Percentiles rank a stretch among this genome's conserved stretches.
phyloP scores from a whole-genome alignment of 1,140 invertebrate species.

The Kradibia gibbosae region DNA sequence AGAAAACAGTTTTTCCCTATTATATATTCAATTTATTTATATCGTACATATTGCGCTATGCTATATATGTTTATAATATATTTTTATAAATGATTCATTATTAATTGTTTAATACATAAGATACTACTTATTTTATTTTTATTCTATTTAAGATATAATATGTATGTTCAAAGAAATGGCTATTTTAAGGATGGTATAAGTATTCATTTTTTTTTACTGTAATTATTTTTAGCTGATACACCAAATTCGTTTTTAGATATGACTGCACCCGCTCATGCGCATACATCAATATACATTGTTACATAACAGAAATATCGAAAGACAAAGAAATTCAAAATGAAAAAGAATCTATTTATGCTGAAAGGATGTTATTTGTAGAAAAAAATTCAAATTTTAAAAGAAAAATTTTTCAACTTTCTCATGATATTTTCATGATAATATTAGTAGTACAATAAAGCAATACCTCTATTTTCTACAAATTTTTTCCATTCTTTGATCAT shows the following conservation, averaged over 20 bases:
- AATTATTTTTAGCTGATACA: not conserved
- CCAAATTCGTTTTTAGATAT: not conserved
- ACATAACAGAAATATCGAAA: not conserved
- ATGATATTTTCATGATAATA: constrained; percentile 15
- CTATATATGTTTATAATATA: too few species aligned
- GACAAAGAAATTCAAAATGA: not conserved
- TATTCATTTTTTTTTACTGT: not conserved
- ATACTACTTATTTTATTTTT: too few species aligned
- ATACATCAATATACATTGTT: not conserved
- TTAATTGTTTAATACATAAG: too few species aligned
- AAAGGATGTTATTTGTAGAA: not conserved
- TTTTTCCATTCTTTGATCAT: not conserved
- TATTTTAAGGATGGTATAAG: too few species aligned
- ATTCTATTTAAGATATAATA: too few species aligned
- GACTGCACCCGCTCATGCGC: too few species aligned
- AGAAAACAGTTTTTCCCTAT: too few species aligned
- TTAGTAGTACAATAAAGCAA: not conserved
- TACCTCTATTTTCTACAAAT: not conserved
- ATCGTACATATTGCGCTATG: too few species aligned
- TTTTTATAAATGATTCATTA: too few species aligned
- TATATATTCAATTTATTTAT: too few species aligned
- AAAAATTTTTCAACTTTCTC: not conserved
- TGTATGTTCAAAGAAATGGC: too few species aligned
- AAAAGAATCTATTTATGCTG: not conserved
- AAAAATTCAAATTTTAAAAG: not conserved